Conservation (phyloP, 2,113 vertebrate genomes). For the Pyxicephalus adspersus region DNA sequence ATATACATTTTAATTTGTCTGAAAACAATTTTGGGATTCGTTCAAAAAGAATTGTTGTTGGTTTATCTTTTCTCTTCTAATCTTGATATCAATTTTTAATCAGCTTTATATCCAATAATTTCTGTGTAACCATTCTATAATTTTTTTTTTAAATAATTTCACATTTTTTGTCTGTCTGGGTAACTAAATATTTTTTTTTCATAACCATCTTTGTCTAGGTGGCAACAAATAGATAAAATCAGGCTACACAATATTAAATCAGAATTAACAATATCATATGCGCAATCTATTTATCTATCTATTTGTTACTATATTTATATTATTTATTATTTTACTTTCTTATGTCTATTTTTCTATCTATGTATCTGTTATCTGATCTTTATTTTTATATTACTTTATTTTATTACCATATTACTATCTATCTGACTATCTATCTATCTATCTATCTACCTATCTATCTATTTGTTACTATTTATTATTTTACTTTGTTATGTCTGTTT, state of each 20-base stretch:
- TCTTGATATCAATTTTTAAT: background rate
- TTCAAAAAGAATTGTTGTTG: background rate
- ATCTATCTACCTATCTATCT: background rate
- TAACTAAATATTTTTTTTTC: too few species aligned
- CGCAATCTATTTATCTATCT: background rate
- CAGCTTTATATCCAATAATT: background rate
- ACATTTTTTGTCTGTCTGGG: too few species aligned
- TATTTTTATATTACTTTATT: too few species aligned
- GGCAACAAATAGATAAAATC: too few species aligned
- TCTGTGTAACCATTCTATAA: too few species aligned
- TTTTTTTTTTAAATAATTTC: too few species aligned
- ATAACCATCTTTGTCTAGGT: too few species aligned
- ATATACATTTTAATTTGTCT: too few species aligned
- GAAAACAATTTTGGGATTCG: too few species aligned
- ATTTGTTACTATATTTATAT: background rate
- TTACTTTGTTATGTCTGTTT: too few species aligned
- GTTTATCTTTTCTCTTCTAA: background rate
- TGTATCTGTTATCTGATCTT: background rate
- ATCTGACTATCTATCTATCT: constrained; percentile 3
- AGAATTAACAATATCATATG: background rate
- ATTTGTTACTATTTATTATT: too few species aligned
- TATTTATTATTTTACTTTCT: too few species aligned
- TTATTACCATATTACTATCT: background rate
- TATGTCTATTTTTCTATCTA: background rate
- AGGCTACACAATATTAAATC: background rate